These are phyloP conservation scores for Chascanopsetta lugubris DNA, from an alignment of 2,113 vertebrate genomes.

Conservation along the genomic window DNA sequence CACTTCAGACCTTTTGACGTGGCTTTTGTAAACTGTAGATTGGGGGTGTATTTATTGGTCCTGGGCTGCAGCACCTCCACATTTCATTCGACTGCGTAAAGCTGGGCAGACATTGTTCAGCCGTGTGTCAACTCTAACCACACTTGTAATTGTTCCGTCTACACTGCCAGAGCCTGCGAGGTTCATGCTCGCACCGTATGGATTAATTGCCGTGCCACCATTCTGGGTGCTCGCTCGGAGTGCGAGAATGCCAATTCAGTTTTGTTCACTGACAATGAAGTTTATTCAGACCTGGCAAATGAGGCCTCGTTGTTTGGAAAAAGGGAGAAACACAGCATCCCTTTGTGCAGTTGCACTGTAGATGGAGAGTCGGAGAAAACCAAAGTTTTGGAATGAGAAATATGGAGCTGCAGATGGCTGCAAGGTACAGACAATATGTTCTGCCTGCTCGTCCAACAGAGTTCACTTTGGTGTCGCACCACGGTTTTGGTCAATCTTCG, in stretches of 20 bases:
- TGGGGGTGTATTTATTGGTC: not conserved
- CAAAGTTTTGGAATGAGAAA: not conserved
- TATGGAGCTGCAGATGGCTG: not conserved
- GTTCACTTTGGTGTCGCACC: not conserved
- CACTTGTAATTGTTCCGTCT: not conserved
- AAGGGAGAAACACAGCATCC: not conserved
- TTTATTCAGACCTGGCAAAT: not conserved
- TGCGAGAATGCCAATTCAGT: not conserved
- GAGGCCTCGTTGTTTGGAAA: not conserved
- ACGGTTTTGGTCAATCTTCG: not conserved
- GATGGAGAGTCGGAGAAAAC: not conserved
- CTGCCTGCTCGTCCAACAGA: not conserved
- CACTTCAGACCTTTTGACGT: not conserved
- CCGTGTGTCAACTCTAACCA: not conserved
- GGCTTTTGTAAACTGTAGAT: no score
- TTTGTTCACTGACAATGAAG: constrained; percentile 2
- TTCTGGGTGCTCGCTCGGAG: not conserved
- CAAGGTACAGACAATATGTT: constrained; percentile 4
- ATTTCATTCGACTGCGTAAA: not conserved
- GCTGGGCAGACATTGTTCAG: not conserved
- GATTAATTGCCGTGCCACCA: not conserved
- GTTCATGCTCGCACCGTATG: not conserved
- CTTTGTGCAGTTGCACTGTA: not conserved
- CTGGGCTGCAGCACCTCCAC: not conserved
- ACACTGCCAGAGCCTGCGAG: not conserved